These are phyloP conservation scores for Megamerina dolium DNA, from an alignment of 2,888 invertebrate genomes.

Conservation along the genomic window DNA sequence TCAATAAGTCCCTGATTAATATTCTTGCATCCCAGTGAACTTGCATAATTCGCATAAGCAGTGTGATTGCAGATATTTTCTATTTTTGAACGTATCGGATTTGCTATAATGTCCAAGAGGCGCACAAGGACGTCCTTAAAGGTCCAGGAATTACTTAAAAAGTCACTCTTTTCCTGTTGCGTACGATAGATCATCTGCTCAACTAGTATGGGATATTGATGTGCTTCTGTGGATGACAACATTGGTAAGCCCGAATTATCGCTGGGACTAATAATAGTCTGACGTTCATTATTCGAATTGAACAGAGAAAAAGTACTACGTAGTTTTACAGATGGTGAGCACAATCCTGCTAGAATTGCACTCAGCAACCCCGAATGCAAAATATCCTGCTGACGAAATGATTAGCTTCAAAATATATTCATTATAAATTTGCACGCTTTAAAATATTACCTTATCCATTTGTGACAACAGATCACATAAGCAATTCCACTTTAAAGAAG, in stretches of 20 bases:
- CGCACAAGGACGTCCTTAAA: slow-evolving; percentile 78
- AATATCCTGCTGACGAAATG: slow-evolving; percentile 27
- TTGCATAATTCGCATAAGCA: slow-evolving; percentile 45
- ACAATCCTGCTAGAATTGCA: slow-evolving; percentile 79
- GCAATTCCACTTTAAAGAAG: slow-evolving; percentile 86
- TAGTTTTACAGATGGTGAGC: slow-evolving; percentile 68
- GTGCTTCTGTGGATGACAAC: slow-evolving; percentile 62
- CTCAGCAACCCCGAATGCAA: slow-evolving; percentile 58
- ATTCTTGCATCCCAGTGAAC: slow-evolving; percentile 37
- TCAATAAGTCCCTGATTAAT: slow-evolving; percentile 56
- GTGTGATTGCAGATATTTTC: slow-evolving; percentile 45
- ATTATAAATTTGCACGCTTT: not conserved
- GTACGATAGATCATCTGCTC: slow-evolving; percentile 72
- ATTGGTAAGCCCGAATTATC: slow-evolving; percentile 64
- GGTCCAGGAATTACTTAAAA: slow-evolving; percentile 46
- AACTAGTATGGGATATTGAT: slow-evolving; percentile 69
- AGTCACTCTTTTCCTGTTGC: slow-evolving; percentile 49
- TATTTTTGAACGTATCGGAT: slow-evolving; percentile 61
- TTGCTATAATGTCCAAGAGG: slow-evolving; percentile 72
- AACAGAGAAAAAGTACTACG: slow-evolving; percentile 70
- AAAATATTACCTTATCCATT: slow-evolving; percentile 57
- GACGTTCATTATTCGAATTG: slow-evolving; percentile 47
- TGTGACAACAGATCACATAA: slow-evolving; percentile 75
- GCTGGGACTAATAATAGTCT: slow-evolving; percentile 58
- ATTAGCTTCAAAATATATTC: not conserved